phyloP scores from a whole-genome alignment of 92 coral and sea anemone genomes.

The Zoanthus solanderi region DNA sequence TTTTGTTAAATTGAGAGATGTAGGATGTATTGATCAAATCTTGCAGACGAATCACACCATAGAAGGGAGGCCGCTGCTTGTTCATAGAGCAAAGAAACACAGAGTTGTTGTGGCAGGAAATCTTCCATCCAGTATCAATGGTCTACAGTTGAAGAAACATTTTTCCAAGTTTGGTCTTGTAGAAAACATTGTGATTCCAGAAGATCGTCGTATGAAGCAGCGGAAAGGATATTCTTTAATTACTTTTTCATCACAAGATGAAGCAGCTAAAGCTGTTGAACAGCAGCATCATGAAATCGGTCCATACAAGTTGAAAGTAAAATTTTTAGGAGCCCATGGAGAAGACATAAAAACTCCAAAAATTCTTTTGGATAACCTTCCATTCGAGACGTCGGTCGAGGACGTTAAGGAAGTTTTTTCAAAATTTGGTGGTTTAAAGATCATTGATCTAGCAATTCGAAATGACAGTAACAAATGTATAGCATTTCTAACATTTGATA shows the following conservation, averaged over 20 bases:
- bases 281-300: constrained; percentile 27
- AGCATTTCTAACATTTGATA: constrained; percentile 54
- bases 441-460: constrained; percentile 51
- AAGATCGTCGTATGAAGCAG: constrained; percentile 26
- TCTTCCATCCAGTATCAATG: constrained; percentile 39
- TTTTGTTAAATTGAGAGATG: constrained; percentile 33
- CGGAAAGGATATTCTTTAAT: constrained; percentile 41
- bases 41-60: constrained; percentile 35
- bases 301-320: constrained; percentile 3
- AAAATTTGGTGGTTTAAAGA: constrained; percentile 31
- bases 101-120: constrained; percentile 38
- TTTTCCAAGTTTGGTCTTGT: constrained; percentile 44
- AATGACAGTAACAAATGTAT: constrained; percentile 36
- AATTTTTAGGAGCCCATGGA: constrained; percentile 34
- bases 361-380: constrained; percentile 42
- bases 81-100: constrained; percentile 42
- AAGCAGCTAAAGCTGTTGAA: constrained; percentile 43
- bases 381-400: constrained; percentile 52
- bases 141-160: constrained; percentile 3
- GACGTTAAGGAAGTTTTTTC: constrained; percentile 33
- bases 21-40: constrained; percentile 27
- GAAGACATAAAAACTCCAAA: constrained; percentile 37
- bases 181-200: constrained; percentile 25
- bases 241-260: constrained; percentile 44
- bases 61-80: constrained; percentile 24